Evolutionary conservation across 1,140 invertebrate species (phyloP), one percentile per base, ranked within the genome.

Genomic region (Neodiprion virginianus): DNA sequence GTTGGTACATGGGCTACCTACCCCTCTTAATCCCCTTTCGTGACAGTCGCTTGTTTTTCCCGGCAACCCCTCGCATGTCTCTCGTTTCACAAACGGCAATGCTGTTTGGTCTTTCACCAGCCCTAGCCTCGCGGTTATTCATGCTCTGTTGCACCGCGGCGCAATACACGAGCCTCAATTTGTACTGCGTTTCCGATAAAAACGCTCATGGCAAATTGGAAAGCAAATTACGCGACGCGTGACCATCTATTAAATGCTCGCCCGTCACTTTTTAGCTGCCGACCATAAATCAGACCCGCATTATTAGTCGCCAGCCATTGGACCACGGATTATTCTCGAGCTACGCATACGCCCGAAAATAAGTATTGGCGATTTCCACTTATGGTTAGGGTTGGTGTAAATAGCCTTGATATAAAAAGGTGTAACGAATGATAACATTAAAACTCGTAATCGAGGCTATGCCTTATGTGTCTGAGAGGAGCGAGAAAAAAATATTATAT

Each of bases 41-140:
- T 53, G 48, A 28, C 77, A 74, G 47, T 67, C 75, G 67, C 69
- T 74, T 78, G 77, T 78, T 78, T 78, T 78, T 78, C 72, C 72
- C 76, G 71, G 69, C 21, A 66, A 71, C 72, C 72, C 67, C 50
- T 72, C 28, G 11, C 48, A 49, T n/a, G 21, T 12, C 23, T 48
- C 53, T 75, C 69, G 67, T 77, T 77, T 69, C 49, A 14, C 11
- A 65, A 21, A 21, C 61, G 23, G 53, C 53, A 61, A 47, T 10
- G 67, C 73, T 78, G 75, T 78, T 78, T 78, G 72, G 77, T 76
- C 75, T 72, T 49, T 70, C 72, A 70, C n/a, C 69, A 74, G n/a
- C 50, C 11, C 50, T 48, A 71, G 67, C 67, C 70, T 17, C 53
- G n/a, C 53, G 8, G 53, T 61, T 61, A 61, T 61, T 61, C 53